These are phyloP conservation scores for Glyphotaelius pellucidus DNA, from an alignment of 2,888 invertebrate species.

Conservation along the genomic window DNA sequence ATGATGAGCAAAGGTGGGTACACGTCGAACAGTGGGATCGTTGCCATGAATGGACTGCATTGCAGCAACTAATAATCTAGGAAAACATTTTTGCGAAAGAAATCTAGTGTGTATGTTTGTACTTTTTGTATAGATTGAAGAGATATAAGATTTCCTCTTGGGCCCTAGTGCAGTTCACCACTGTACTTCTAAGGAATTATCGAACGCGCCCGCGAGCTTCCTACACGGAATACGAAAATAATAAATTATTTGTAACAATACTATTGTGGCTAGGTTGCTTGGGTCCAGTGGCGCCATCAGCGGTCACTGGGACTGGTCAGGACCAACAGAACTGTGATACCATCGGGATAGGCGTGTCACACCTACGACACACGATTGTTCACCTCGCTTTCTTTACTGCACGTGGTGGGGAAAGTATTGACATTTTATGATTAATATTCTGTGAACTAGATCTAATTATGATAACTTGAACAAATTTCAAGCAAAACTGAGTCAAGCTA, in stretches of 20 bases:
- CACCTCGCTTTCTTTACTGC: no score
- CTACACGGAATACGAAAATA: constrained; percentile 34
- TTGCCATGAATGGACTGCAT: no score
- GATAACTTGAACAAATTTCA: background rate
- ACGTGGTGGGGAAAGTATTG: constrained; percentile 2
- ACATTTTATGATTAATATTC: background rate
- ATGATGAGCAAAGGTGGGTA: no score
- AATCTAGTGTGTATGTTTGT: background rate
- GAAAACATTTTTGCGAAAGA: no score
- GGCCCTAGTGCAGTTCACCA: background rate
- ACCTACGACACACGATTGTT: constrained; percentile 19
- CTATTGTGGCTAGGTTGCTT: constrained; percentile 20
- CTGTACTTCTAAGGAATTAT: background rate
- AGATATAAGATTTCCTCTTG: background rate
- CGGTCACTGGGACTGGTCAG: background rate
- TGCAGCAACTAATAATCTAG: no score
- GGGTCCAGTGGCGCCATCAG: constrained; percentile 11
- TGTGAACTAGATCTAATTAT: background rate
- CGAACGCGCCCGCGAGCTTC: constrained; percentile 12
- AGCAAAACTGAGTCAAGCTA: background rate
- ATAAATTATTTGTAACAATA: constrained; percentile 47
- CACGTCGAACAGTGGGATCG: no score
- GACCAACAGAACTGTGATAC: background rate
- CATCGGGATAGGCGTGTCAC: constrained; percentile 20
- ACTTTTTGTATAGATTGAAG: background rate